Conservation (phyloP, 2,888 invertebrate species). For the Drosophila histrio region DNA sequence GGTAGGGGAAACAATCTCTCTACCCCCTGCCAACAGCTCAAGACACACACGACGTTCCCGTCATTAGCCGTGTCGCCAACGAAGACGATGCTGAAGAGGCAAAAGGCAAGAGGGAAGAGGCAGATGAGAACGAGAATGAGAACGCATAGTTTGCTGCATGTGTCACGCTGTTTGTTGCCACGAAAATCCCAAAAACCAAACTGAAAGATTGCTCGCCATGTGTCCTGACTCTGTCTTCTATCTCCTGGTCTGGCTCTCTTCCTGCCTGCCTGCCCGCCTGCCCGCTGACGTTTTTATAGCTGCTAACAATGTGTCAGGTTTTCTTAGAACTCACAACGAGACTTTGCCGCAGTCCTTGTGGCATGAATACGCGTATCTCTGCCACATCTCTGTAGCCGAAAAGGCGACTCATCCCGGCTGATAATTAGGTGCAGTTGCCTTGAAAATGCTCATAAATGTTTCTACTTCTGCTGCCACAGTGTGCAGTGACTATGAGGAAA, state of each 20-base stretch:
- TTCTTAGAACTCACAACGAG: conserved; percentile 67
- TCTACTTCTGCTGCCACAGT: conserved; percentile 12
- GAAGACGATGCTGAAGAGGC: conserved; percentile 13
- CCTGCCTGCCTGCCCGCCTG: conserved; percentile 32
- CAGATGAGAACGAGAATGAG: not conserved
- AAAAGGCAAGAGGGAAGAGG: not conserved
- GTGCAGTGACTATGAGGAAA: conserved; percentile 1
- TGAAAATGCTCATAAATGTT: conserved; percentile 28
- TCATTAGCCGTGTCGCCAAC: conserved; percentile 61
- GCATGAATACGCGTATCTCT: conserved; percentile 18
- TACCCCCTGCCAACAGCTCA: conserved; percentile 50
- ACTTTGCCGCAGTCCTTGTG: conserved; percentile 22
- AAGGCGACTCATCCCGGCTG: conserved; percentile 44
- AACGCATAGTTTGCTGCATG: conserved; percentile 43
- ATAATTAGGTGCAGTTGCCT: conserved; percentile 68
- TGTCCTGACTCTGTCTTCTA: conserved; percentile 46
- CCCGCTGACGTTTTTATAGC: conserved; percentile 74
- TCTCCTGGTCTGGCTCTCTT: not conserved
- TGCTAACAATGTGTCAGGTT: conserved; percentile 77
- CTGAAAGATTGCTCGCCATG: conserved; percentile 60
- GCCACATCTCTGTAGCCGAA: conserved; percentile 13
- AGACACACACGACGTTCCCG: conserved; percentile 69
- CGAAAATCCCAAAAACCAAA: conserved; percentile 60
- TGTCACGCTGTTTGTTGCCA: conserved; percentile 67
- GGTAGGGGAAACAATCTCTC: conserved; percentile 18